Evolutionary conservation across 2,888 invertebrate species (phyloP), one percentile per base, ranked within the genome.

Genomic region (Yponomeuta evonymella): DNA sequence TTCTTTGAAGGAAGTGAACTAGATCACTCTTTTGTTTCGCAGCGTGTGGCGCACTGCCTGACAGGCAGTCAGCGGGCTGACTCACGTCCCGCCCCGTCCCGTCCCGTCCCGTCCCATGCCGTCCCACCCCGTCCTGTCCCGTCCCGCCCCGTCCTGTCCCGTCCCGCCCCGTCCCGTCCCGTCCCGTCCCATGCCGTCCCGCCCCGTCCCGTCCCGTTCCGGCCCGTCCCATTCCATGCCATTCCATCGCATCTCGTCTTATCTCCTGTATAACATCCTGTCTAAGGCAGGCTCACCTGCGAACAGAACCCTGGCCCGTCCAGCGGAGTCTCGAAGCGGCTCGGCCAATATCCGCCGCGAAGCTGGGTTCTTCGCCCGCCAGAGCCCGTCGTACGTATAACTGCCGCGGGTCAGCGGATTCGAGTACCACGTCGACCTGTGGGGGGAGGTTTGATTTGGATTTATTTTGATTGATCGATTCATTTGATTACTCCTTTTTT

Each of bases 321-420:
- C 90, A 58, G 83, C 79, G 8, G 80, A 77, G 76, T 93, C 88
- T 0, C 79, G 72, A 2, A 96, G 80, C 0, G 96, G 96, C 70
- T 85, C 83, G 0, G 93, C 94, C 48, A 96, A 85, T 76, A 93
- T 91, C 3, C 82, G 80, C 4, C 94, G 86, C 30, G 88, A 87
- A n/a, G 90, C 86, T 2, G 93, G 91, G 72, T 88, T 78, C 65
- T 83, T 79, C 43, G 94, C 94, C 0, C 93, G 85, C 8, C 87
- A 79, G 65, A 94, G 76, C 74, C 93, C 94, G 76, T 93, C 92
- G 81, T 90, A 95, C 2, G 94, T 93, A 81, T 97, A 97, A 0
- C 95, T 95, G 2, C 97, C 97, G 67, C 94, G 91, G 6, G 95
- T 95, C 83, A 93, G 94, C 1, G 94, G 93, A 85, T 96, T 95